A percentile compares a stretch with the other conserved stretches of the same genome.
phyloP scores from a whole-genome alignment of 2,888 invertebrate genomes.

The Noctua janthina region DNA sequence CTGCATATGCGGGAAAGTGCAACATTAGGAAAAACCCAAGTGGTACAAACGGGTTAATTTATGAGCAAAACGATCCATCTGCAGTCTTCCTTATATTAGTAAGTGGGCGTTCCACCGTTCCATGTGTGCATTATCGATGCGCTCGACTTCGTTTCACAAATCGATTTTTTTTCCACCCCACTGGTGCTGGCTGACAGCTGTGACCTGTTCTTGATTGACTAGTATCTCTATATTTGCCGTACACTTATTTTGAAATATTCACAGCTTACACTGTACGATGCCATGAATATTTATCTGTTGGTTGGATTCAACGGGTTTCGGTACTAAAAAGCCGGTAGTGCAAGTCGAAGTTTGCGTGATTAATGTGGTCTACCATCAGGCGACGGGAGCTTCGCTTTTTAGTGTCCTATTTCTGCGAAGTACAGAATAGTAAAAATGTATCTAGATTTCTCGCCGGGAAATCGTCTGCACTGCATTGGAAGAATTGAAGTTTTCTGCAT shows the following conservation, averaged over 20 bases:
- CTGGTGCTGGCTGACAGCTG: not conserved
- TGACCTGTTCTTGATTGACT: slow-evolving; percentile 43
- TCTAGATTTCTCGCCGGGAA: slow-evolving; percentile 25
- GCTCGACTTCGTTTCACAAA: slow-evolving; percentile 17
- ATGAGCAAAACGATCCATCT: not conserved
- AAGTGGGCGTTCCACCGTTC: not conserved
- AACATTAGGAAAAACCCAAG: not conserved
- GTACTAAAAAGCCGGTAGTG: slow-evolving; percentile 36
- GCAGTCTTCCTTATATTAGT: slow-evolving; percentile 6
- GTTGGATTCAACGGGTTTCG: slow-evolving; percentile 23
- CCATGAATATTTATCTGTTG: slow-evolving; percentile 33
- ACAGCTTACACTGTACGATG: slow-evolving; percentile 15
- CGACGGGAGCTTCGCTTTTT: slow-evolving; percentile 43
- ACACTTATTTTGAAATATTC: slow-evolving; percentile 40
- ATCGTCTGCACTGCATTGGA: slow-evolving; percentile 24
- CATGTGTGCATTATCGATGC: slow-evolving; percentile 27
- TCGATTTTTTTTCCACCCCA: slow-evolving; percentile 48
- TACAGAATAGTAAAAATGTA: slow-evolving; percentile 42
- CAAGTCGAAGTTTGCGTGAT: slow-evolving; percentile 52
- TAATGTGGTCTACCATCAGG: slow-evolving; percentile 47
- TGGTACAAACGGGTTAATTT: slow-evolving; percentile 10
- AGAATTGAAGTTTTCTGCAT: slow-evolving; percentile 8
- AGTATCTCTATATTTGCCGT: slow-evolving; percentile 25
- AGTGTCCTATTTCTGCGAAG: slow-evolving; percentile 42
- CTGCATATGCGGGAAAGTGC: not conserved